Evolutionary conservation across 2,113 vertebrate species (phyloP).

Genomic region (Pagrus major): DNA sequence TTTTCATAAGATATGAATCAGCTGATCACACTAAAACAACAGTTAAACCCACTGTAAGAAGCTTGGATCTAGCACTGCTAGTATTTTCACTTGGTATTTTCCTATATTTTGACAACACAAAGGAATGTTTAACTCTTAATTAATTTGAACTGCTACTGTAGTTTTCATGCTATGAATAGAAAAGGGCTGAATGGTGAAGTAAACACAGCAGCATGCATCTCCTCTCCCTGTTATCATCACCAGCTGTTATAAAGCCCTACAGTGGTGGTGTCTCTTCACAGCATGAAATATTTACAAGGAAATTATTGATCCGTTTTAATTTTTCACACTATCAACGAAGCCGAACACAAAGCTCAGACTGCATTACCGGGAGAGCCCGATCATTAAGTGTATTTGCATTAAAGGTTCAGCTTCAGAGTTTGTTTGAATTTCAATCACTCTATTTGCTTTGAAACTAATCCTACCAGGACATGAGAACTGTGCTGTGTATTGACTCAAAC

Average conservation of each 20-base stretch:
- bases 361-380: neutral
- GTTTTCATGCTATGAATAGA: neutral
- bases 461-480: neutral
- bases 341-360: neutral
- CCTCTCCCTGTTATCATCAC: constrained; percentile 3
- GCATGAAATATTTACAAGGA: neutral
- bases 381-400: constrained; percentile 2
- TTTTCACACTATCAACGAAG: neutral
- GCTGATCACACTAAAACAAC: constrained; percentile 38
- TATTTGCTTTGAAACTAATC: constrained; percentile 32
- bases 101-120: neutral
- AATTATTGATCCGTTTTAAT: neutral
- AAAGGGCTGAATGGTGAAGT: neutral
- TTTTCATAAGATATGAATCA: constrained; percentile 7
- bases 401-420: neutral
- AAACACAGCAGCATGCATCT: neutral
- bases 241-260: neutral
- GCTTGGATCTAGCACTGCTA: too few relatives aligned
- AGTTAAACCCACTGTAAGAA: neutral
- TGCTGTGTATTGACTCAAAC: constrained; percentile 19
- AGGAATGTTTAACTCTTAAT: neutral
- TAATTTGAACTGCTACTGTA: neutral
- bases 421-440: constrained; percentile 3
- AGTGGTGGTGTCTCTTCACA: neutral
- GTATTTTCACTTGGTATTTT: neutral